A percentile compares a stretch with the other conserved stretches of the same genome.
These are phyloP conservation scores for Neogobius melanostomus DNA, from an alignment of 2,113 vertebrate species.

Conservation along the genomic window DNA sequence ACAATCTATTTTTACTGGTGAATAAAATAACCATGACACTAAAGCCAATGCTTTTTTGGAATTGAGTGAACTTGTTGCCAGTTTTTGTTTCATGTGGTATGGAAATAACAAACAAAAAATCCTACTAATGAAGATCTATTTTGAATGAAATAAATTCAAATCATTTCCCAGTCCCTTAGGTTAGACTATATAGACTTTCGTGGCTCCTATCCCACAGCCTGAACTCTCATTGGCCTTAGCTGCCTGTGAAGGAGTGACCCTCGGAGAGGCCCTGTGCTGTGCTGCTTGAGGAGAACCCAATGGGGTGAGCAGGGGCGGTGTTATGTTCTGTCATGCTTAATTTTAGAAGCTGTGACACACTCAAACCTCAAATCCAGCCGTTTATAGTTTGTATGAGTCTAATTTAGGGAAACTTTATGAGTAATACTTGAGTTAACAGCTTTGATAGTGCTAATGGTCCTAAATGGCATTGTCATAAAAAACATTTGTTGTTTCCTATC, in stretches of 20 bases:
- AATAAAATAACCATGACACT: too few relatives aligned
- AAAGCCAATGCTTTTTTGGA: too few relatives aligned
- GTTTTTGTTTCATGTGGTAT: too few relatives aligned
- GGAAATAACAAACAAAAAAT: too few relatives aligned
- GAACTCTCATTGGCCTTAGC: slow-evolving; percentile 51
- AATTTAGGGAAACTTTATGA: slow-evolving; percentile 24
- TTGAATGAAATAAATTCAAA: too few relatives aligned
- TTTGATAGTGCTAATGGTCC: slow-evolving; percentile 57
- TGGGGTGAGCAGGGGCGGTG: neutral
- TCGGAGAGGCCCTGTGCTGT: slow-evolving; percentile 33
- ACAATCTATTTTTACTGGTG: too few relatives aligned
- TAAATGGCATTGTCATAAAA: slow-evolving; percentile 18
- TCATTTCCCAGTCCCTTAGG: too few relatives aligned
- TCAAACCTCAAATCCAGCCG: neutral
- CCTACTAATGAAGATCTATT: too few relatives aligned
- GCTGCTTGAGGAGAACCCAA: slow-evolving; percentile 6
- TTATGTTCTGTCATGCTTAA: neutral
- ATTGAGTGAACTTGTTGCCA: too few relatives aligned
- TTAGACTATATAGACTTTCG: slow-evolving; percentile 8
- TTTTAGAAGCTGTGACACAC: neutral
- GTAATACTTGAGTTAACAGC: neutral
- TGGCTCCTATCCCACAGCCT: slow-evolving; percentile 25
- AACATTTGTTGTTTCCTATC: too few relatives aligned
- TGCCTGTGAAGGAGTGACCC: slow-evolving; percentile 56
- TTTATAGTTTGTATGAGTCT: slow-evolving; percentile 3